phyloP scores from a whole-genome alignment of 2,797 vertebrate genomes.

The Poliocrania exsul region DNA sequence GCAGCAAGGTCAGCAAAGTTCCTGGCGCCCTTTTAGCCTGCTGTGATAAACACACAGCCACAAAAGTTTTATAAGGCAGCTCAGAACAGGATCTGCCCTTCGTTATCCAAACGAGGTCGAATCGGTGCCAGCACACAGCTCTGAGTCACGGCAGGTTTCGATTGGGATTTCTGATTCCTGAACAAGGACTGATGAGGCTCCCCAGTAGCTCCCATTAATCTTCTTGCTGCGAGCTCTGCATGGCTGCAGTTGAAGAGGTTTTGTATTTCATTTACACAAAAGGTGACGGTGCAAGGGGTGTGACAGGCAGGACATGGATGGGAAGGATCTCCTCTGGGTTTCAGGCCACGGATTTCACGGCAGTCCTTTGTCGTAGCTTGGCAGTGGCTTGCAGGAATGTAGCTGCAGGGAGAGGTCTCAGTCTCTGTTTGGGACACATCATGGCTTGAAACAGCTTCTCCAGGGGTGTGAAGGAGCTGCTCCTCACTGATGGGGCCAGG shows the following conservation, averaged over 20 bases:
- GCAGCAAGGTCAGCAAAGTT: background rate
- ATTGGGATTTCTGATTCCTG: constrained; percentile 19
- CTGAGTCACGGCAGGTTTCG: background rate
- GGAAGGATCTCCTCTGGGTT: background rate
- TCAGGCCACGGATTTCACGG: background rate
- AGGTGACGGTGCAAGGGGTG: background rate
- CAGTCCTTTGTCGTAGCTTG: background rate
- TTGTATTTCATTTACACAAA: background rate
- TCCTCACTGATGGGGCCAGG: background rate
- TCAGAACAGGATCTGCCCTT: background rate
- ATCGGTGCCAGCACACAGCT: background rate
- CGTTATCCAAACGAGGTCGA: background rate
- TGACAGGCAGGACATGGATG: background rate
- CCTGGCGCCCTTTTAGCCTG: background rate
- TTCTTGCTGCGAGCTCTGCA: background rate
- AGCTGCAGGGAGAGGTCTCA: background rate
- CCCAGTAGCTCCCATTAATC: constrained; percentile 29
- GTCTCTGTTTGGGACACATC: accelerated
- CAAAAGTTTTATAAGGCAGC: background rate
- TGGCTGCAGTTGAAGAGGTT: background rate
- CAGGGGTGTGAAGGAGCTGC: background rate
- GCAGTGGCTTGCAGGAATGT: background rate
- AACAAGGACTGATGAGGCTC: constrained; percentile 45
- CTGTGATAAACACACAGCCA: background rate
- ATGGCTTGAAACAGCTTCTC: background rate